Conservation (phyloP, 2,888 invertebrate genomes). For the Dascillus cervinus region DNA sequence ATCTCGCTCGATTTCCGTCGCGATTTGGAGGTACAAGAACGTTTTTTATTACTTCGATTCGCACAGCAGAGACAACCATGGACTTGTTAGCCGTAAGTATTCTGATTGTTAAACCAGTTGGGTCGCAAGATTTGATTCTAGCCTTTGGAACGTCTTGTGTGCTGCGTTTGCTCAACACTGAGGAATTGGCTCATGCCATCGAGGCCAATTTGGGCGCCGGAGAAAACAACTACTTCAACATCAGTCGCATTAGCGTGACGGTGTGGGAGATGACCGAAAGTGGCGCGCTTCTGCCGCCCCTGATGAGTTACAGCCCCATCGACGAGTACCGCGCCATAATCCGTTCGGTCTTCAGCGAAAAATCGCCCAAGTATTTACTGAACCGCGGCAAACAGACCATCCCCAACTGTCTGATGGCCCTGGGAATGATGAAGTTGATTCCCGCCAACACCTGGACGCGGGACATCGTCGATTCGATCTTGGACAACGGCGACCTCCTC, state of each 20-base stretch:
- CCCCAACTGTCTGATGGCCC: conserved; percentile 33
- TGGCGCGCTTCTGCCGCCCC: conserved; percentile 36
- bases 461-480: conserved; percentile 33
- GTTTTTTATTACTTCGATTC: conserved; percentile 53
- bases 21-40: conserved; percentile 47
- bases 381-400: conserved; percentile 35
- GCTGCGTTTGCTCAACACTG: conserved; percentile 31
- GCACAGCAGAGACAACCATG: conserved; percentile 51
- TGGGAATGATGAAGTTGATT: conserved; percentile 33
- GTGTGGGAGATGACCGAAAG: conserved; percentile 28
- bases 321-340: conserved; percentile 39
- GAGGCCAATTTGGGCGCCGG: conserved; percentile 33
- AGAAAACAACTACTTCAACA: conserved; percentile 30
- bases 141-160: conserved; percentile 40
- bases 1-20: conserved; percentile 48
- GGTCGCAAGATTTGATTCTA: conserved; percentile 7
- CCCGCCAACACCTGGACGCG: conserved; percentile 30
- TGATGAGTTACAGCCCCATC: conserved; percentile 38
- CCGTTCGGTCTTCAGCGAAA: conserved; percentile 28
- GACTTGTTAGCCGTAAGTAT: conserved; percentile 35
- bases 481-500: conserved; percentile 32
- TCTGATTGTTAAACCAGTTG: background rate
- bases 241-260: conserved; percentile 28
- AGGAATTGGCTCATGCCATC: conserved; percentile 35
- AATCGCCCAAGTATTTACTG: conserved; percentile 21